Percentiles rank a stretch among this genome's conserved stretches.
Conservation (phyloP, 2,797 vertebrate species). For the Petrocephalus schoutedeni region DNA sequence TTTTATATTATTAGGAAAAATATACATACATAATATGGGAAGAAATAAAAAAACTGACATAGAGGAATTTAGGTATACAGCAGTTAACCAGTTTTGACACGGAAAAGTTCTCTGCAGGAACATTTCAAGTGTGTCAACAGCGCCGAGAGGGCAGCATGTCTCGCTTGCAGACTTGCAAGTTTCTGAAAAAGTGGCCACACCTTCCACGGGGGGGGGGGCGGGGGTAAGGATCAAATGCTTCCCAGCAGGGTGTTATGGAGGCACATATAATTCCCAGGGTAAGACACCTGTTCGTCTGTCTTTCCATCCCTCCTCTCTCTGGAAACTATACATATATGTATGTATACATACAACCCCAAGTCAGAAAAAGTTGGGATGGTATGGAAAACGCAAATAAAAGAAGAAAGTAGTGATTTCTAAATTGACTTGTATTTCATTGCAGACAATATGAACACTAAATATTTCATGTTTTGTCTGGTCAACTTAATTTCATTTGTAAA, state of each 20-base stretch:
- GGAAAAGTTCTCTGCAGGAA: not conserved
- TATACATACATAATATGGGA: not conserved
- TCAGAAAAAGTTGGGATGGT: too few species aligned
- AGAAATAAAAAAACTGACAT: not conserved
- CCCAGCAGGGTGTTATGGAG: not conserved
- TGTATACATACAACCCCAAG: too few species aligned
- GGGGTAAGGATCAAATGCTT: not conserved
- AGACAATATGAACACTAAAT: too few species aligned
- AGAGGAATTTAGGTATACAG: not conserved
- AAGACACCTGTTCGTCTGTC: too few species aligned
- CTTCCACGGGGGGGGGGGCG: not conserved
- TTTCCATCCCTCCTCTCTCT: too few species aligned
- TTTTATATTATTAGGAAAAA: not conserved
- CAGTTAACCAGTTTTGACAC: not conserved
- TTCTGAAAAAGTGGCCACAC: not conserved
- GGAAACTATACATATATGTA: too few species aligned
- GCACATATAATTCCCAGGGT: too few species aligned
- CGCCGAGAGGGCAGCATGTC: not conserved
- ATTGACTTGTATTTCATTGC: too few species aligned
- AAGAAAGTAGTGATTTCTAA: too few species aligned
- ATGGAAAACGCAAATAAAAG: too few species aligned
- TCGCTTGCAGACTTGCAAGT: not conserved
- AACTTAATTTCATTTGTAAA: too few species aligned
- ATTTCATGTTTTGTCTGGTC: too few species aligned
- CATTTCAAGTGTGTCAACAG: not conserved